Percentiles rank a stretch among this genome's conserved stretches.
phyloP scores from a whole-genome alignment of 2,888 invertebrate species.

The Isotomurus palustris region DNA sequence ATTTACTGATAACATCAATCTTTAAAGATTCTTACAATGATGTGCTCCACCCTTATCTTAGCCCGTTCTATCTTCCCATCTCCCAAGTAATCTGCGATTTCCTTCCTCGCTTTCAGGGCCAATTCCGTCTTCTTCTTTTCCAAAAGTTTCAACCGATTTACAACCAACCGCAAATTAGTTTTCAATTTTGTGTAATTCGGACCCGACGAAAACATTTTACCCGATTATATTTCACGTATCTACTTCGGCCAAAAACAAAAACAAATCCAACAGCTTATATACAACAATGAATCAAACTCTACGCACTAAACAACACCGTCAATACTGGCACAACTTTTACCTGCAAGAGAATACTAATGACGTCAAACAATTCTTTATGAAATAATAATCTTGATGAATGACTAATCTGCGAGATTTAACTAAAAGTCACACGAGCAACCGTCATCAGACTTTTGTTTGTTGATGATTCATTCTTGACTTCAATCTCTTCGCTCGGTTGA shows the following conservation, averaged over 20 bases:
- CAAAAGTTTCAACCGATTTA: conserved; percentile 87
- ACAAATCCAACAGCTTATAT: too few relatives aligned
- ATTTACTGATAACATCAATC: neutral
- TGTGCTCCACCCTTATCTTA: conserved; percentile 95
- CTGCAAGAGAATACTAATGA: neutral
- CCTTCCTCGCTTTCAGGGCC: conserved; percentile 89
- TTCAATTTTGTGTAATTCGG: conserved; percentile 93
- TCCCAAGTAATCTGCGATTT: conserved; percentile 93
- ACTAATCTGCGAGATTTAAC: too few relatives aligned
- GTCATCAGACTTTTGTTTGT: too few relatives aligned
- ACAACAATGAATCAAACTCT: too few relatives aligned
- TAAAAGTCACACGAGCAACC: too few relatives aligned
- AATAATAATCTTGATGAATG: too few relatives aligned
- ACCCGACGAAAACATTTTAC: conserved; percentile 81
- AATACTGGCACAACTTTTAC: too few relatives aligned
- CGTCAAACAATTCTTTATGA: too few relatives aligned
- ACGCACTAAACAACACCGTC: too few relatives aligned
- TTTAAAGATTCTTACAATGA: conserved; percentile 58
- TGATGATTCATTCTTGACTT: too few relatives aligned
- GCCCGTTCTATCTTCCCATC: conserved; percentile 83
- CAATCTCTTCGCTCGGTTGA: too few relatives aligned
- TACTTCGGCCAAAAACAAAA: neutral
- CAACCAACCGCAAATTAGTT: conserved; percentile 87
- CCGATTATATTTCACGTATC: neutral
- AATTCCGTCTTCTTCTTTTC: conserved; percentile 98